Evolutionary conservation across 2,113 vertebrate species (phyloP), one percentile per base, ranked within the genome.

Genomic region (Penelope pileata): DNA sequence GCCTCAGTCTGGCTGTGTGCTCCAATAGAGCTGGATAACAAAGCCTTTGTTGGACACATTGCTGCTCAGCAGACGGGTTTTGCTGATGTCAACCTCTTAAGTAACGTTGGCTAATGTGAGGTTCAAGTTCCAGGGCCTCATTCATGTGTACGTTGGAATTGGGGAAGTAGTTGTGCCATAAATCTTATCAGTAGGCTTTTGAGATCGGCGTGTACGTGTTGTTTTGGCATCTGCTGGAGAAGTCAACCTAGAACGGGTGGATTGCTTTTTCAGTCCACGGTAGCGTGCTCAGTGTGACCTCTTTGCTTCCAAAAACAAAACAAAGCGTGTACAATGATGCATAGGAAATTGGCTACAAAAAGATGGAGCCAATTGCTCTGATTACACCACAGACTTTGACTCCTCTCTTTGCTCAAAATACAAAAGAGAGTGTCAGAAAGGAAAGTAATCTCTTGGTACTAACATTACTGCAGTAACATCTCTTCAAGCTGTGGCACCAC

Each of bases 1-100:
- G 53, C 76, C 68, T 64, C 72, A 59, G 59, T 83, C 83, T 92
- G 88, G 63, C 70, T 38, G 87, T 1, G 10, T 0, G 32, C 79
- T 86, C 83, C 70, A 67, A 86, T 94, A 88, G 64, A 40, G 3
- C 63, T n/a, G 59, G 84, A 93, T 94, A 93, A 95, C 93, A 86
- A 62, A 90, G 38, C 9, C 85, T 93, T 83, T 97, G 95, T 97
- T 93, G 45, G 64, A 51, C 53, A 74, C 38, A 42, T 30, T 45
- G 34, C 29, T 92, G 0, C 34, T 90, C 32, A 36, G 75, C 51
- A 83, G 90, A 9, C 3, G 0, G 0, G 42, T 94, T 89, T 70
- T 88, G 88, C 64, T 87, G 47, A 58, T 94, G 64, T 83, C 76
- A 60, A 51, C 60, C 70, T 40, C 67, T 80, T 59, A 40, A 88